These are phyloP conservation scores for Vollenhovia emeryi DNA, from an alignment of 1,140 invertebrate species.

Conservation along the genomic window DNA sequence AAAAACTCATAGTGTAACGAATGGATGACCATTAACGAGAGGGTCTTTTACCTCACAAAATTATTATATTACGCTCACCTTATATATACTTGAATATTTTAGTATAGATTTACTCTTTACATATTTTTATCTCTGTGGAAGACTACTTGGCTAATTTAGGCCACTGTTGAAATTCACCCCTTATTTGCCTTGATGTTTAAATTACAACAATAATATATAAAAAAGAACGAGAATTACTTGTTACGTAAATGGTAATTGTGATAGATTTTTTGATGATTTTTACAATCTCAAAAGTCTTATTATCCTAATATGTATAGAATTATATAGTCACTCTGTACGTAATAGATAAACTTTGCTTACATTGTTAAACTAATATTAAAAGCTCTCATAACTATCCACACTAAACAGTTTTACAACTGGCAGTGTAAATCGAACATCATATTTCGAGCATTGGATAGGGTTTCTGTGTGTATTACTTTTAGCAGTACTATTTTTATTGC, in stretches of 20 bases:
- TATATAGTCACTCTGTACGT: constrained; percentile 84
- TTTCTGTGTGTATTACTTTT: constrained; percentile 69
- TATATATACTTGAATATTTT: constrained; percentile 86
- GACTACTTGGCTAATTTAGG: constrained; percentile 85
- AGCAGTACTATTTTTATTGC: constrained; percentile 69
- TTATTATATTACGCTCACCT: constrained; percentile 85
- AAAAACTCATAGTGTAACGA: constrained; percentile 73
- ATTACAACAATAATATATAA: constrained; percentile 85
- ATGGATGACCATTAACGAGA: constrained; percentile 82
- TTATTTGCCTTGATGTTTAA: constrained; percentile 86
- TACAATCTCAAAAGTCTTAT: constrained; percentile 87
- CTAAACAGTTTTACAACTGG: constrained; percentile 68
- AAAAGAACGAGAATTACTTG: constrained; percentile 83
- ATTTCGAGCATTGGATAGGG: constrained; percentile 62
- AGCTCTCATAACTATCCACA: constrained; percentile 59
- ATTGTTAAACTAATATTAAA: constrained; percentile 77
- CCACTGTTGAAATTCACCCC: constrained; percentile 86
- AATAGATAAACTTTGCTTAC: constrained; percentile 82
- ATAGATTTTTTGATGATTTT: constrained; percentile 87
- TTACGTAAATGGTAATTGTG: constrained; percentile 86
- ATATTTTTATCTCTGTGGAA: constrained; percentile 86
- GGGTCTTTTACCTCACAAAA: constrained; percentile 84
- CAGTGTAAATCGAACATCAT: constrained; percentile 63
- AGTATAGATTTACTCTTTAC: constrained; percentile 87
- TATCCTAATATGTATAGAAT: constrained; percentile 85